These are phyloP conservation scores for Muntiacus muntjak DNA, from an alignment of 2,113 vertebrate genomes.

Conservation along the genomic window DNA sequence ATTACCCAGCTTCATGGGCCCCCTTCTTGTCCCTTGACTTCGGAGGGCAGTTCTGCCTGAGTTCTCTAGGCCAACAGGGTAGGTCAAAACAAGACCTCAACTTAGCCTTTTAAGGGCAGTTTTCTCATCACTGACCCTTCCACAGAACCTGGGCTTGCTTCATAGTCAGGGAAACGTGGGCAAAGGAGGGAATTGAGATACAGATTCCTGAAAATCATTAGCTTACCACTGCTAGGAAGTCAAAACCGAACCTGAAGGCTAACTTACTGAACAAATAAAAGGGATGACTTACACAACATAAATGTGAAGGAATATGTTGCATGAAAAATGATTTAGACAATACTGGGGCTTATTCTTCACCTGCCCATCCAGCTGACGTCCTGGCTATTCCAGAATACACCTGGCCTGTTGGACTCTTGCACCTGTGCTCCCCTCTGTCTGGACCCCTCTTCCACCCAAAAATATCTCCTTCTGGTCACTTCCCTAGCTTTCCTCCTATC, in stretches of 20 bases:
- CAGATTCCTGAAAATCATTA: background rate
- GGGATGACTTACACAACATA: background rate
- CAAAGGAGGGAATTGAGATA: background rate
- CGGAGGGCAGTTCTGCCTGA: background rate
- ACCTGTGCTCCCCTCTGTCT: background rate
- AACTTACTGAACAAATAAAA: background rate
- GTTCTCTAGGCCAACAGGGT: background rate
- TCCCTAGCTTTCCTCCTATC: background rate
- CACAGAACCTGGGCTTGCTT: background rate
- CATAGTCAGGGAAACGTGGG: background rate
- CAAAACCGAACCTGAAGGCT: background rate
- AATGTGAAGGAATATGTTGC: background rate
- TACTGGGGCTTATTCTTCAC: background rate
- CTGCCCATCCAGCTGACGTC: fast-evolving
- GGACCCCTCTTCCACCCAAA: background rate
- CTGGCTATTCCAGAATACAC: fast-evolving
- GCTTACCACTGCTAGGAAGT: background rate
- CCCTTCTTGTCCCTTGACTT: background rate
- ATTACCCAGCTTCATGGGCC: too few species aligned
- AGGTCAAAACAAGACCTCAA: background rate
- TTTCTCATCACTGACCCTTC: background rate
- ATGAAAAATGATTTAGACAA: background rate
- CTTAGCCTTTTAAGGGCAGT: background rate
- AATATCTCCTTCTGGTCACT: background rate
- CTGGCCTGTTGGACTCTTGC: background rate